Base-by-base conservation (phyloP, 2,113 vertebrate species). In the Aix galericulata region DNA sequence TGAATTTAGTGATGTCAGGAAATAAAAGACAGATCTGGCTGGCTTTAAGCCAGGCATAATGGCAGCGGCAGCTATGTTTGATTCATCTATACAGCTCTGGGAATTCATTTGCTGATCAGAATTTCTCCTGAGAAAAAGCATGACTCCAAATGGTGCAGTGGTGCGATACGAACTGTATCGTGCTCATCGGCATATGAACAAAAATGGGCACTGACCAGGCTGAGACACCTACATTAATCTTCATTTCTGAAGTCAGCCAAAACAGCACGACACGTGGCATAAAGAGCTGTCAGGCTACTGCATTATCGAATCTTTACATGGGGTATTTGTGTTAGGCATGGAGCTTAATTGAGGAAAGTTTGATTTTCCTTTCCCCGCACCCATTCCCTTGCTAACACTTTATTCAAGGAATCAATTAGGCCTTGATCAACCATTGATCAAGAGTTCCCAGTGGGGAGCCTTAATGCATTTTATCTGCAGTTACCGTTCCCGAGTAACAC, bases 381-480 rank as follows among this genome's bases (percentile, higher is more conserved):
- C 86, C 76, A 82, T 32, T 91, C 86, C 85, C 85, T 48, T 78
- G 88, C 80, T 93, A 94, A 79, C 68, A n/a, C 46, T 95, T 97
- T 89, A 89, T 94, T 93, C 46, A 42, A 93, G 86, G 59, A 90
- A 91, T 95, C 95, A 89, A 84, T 95, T 92, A 95, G 60, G 46
- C 75, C 66, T 87, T 76, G 85, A 97, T 93, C 89, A 92, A 64
- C 17, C 83, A 94, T 17, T 86, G 93, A 96, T 95, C 66, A 78
- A 34, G 52, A 63, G 86, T 9, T 92, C 88, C 86, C 94, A 83
- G 0, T 21, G 77, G 86, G 86, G 36, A 95, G 52, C 31, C 15
- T 16, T 96, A 95, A 96, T 89, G 93, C 91, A 92, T 96, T 96
- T 94, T 80, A 96, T 89, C 92, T 85, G 82, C 84, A 50, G 78